Evolutionary conservation across 2,888 invertebrate genomes (phyloP).

Genomic region (Autographa pulchrina): DNA sequence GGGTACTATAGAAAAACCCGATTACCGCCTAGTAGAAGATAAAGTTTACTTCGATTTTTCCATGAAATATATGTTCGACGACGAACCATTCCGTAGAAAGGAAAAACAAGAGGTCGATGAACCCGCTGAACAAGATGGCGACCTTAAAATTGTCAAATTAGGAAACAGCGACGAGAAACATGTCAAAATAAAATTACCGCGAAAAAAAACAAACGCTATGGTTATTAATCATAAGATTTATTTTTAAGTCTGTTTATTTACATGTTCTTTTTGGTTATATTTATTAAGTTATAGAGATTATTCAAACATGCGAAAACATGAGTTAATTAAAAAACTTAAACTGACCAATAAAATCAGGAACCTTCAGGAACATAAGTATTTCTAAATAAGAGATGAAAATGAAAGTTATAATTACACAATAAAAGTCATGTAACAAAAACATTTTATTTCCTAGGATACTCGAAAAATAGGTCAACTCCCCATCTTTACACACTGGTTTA

Average conservation of each 20-base stretch:
- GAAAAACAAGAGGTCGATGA: conserved; percentile 15
- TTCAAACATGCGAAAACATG: neutral
- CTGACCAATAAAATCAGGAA: too few species aligned
- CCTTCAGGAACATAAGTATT: too few species aligned
- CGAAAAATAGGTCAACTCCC: too few species aligned
- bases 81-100: conserved; percentile 56
- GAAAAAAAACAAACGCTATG: conserved; percentile 82
- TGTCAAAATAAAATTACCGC: conserved; percentile 66
- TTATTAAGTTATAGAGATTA: conserved; percentile 1
- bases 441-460: too few species aligned
- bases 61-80: conserved; percentile 78
- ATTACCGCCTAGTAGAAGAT: conserved; percentile 83
- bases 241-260: conserved; percentile 69
- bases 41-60: conserved; percentile 82
- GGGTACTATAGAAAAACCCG: conserved; percentile 80
- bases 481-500: too few species aligned
- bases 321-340: neutral
- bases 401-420: too few species aligned
- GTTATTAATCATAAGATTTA: conserved; percentile 86
- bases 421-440: too few species aligned
- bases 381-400: too few species aligned
- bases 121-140: conserved; percentile 31
- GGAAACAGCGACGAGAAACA: conserved; percentile 52
- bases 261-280: conserved; percentile 3
- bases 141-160: conserved; percentile 47